Evolutionary conservation across 2,888 invertebrate genomes (phyloP), one percentile per base, ranked within the genome.

Genomic region (Aleiodes alternator): DNA sequence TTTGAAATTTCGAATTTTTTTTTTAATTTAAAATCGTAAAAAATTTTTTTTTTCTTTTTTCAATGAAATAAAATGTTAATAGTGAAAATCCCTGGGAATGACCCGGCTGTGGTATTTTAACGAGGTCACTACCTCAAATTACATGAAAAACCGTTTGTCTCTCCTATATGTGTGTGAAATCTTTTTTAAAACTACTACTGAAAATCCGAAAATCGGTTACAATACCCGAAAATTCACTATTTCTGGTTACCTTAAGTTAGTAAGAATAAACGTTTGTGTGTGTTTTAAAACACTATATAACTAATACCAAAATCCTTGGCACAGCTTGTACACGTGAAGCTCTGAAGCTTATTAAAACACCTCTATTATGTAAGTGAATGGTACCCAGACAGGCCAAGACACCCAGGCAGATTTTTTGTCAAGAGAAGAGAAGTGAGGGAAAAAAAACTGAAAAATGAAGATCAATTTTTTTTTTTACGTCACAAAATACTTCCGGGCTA

Each of bases 331-430:
- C 79, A 76, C 78, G 75, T 80, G 77, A 79, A 79, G 78, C 79
- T 80, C 38, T 14, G 75, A 76, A 73, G 78, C 77, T 82, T 83
- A 82, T 82, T 82, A 82, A 82, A 82, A 83, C 80, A 74, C 70
- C 75, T 76, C 72, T 73, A 80, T 81, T 83, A 81, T 76, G 75
- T 83, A 81, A 81, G 76, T 79, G 56, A 73, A 48, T 43, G 48
- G 43, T 48, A 9, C 64, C 43, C 64, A 64, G 64, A 64, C 64
- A 43, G 48, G 11, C 16, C 43, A 48, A 64, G 16, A 48, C 16
- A 48, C 38, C 12, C 61, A 12, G 61, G 61, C 31, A 43, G 11
- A 4, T 43, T 43, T 5, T 38, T 43, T 43, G 34, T 34, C 34
- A 34, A 34, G 34, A 34, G 5, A 0, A 6, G 6, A 6, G 34